Evolutionary conservation across 1,140 invertebrate genomes (phyloP).

Genomic region (Drosophila parvula): DNA sequence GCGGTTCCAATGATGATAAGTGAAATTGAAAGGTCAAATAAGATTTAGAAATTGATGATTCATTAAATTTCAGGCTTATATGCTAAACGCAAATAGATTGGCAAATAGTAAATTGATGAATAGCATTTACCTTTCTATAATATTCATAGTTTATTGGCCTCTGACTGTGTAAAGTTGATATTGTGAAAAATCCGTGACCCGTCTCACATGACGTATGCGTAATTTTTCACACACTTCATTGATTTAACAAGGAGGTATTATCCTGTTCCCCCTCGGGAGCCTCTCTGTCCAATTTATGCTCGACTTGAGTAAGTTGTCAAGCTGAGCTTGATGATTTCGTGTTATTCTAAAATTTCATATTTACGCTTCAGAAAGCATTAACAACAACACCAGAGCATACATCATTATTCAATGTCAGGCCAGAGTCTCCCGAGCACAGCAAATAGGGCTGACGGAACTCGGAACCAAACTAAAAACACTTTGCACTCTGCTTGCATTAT

Average conservation of each 20-base stretch:
- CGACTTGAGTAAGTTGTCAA: constrained; percentile 23
- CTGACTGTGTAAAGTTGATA: not conserved
- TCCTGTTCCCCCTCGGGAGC: constrained; percentile 3
- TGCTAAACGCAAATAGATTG: constrained; percentile 2
- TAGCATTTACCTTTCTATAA: not conserved
- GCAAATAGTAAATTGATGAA: constrained; percentile 1
- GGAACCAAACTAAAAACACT: constrained; percentile 29
- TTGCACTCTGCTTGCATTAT: constrained; percentile 41
- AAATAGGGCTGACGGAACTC: constrained; percentile 20
- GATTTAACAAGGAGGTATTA: constrained; percentile 26
- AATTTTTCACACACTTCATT: constrained; percentile 45
- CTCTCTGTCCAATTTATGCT: constrained; percentile 17
- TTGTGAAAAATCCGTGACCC: constrained; percentile 2
- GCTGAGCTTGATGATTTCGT: constrained; percentile 15
- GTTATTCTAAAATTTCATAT: constrained; percentile 41
- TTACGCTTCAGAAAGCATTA: constrained; percentile 40
- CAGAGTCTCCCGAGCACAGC: not conserved
- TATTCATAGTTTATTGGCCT: constrained; percentile 2
- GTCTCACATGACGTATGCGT: constrained; percentile 30
- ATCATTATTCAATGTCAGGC: constrained; percentile 55
- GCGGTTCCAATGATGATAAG: constrained; percentile 30
- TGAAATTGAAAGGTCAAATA: constrained; percentile 23
- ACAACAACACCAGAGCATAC: constrained; percentile 23
- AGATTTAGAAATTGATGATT: constrained; percentile 17
- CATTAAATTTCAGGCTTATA: not conserved